A percentile compares a stretch with the other conserved stretches of the same genome.
Evolutionary conservation across 2,888 invertebrate genomes (phyloP).

Genomic region (Drosophila stalkeri): DNA sequence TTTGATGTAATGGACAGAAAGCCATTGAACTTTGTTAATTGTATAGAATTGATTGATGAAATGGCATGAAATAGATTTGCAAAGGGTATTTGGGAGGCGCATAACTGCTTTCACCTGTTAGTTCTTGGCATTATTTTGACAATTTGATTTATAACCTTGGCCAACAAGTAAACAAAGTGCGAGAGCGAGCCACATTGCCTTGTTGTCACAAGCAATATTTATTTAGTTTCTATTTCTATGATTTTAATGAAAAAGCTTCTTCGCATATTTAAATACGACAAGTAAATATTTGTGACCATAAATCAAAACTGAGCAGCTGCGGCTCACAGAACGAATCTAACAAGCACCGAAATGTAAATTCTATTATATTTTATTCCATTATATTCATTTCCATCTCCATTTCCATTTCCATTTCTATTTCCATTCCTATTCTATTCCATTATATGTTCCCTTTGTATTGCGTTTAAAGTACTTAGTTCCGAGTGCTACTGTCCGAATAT

Average conservation of each 20-base stretch:
- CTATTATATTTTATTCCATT: constrained; percentile 14
- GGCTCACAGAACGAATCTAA: constrained; percentile 41
- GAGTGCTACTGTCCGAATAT: constrained; percentile 11
- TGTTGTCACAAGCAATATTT: constrained; percentile 60
- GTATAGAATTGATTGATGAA: neutral
- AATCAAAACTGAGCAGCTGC: constrained; percentile 59
- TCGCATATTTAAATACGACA: constrained; percentile 55
- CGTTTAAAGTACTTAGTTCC: constrained; percentile 21
- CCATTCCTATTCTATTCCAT: neutral
- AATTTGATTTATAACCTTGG: constrained; percentile 66
- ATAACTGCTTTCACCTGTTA: neutral
- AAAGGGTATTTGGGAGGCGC: constrained; percentile 10
- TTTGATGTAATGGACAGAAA: no score
- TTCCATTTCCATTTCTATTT: neutral
- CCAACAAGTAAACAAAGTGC: constrained; percentile 55
- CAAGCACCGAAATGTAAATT: constrained; percentile 31
- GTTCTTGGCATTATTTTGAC: constrained; percentile 42
- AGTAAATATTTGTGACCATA: constrained; percentile 58
- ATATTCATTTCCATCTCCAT: constrained; percentile 2
- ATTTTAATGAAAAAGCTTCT: constrained; percentile 63
- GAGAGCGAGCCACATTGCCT: constrained; percentile 37
- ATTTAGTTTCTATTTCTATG: constrained; percentile 65
- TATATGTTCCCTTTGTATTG: neutral
- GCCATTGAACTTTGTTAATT: no score
- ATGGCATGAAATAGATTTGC: neutral